Base-by-base conservation (phyloP, 2,888 invertebrate genomes). In the Acrocyrtus sp. region DNA sequence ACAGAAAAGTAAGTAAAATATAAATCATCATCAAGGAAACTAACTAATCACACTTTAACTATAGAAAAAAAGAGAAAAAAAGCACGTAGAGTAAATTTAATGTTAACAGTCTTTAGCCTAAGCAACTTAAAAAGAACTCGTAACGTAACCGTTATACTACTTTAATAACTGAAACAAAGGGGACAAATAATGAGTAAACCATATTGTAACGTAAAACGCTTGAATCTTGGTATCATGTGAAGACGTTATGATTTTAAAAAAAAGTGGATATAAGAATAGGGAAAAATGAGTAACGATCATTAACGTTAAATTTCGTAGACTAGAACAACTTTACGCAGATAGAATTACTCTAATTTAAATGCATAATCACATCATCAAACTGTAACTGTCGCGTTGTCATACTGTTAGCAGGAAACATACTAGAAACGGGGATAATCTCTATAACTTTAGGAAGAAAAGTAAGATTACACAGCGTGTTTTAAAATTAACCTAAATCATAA, bases 121-220 rank as follows among this genome's bases (percentile, higher is more conserved):
- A 15, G 21, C 19, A 48, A 29, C 19, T 12, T 39, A 39, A 6
- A 39, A 10, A 19, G n/a, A 62, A 41, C 50, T 41, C n/a, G 6
- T 17, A 51, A 26, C 15, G 41, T 2, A 47, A 47, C 43, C 26
- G 15, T 47, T 51, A 26, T 6, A 22, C 43, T 51, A 62, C 47
- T 57, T 56, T 68, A 68, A 72, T 72, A 72, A 72, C 70, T 72
- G 70, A 72, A 72, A 72, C 70, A 72, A 72, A 72, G 70, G 70
- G 70, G 70, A 72, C 70, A 72, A 72, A 72, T 72, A 72, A 72
- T 72, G 70, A 72, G 70, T 72, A 72, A 72, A 72, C 70, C 70
- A 72, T 72, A 72, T 72, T 72, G 70, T 72, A 72, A 72, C 70
- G 70, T 72, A 72, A 72, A 63, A 72, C 70, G 70, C 70, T 72